Evolutionary conservation across 2,888 invertebrate genomes (phyloP).

Genomic region (Conomelus anceps): DNA sequence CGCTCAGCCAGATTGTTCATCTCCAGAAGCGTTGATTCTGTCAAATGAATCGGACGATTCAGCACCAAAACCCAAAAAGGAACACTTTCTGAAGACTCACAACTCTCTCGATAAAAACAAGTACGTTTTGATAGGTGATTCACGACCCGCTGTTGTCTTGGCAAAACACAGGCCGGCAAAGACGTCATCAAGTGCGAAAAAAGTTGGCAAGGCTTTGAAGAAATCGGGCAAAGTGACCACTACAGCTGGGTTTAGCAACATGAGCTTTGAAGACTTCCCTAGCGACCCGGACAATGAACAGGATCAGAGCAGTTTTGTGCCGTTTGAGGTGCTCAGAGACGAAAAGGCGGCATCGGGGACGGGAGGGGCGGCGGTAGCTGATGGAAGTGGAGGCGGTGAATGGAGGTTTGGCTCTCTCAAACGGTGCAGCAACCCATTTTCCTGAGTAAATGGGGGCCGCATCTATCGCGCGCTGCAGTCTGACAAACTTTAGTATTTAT

Average conservation of each 20-base stretch:
- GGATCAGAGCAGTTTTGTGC: conserved; percentile 45
- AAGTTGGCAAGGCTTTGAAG: conserved; percentile 45
- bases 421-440: conserved; percentile 45
- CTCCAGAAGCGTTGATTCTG: conserved; percentile 22
- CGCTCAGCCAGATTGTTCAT: conserved; percentile 11
- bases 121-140: conserved; percentile 45
- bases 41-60: conserved; percentile 7
- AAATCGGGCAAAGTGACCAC: conserved; percentile 43
- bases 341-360: conserved; percentile 24
- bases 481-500: not conserved
- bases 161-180: conserved; percentile 17
- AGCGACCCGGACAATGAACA: conserved; percentile 48
- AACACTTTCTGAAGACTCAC: conserved; percentile 18
- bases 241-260: conserved; percentile 58
- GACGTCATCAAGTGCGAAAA: conserved; percentile 38
- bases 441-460: conserved; percentile 35
- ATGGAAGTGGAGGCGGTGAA: conserved; percentile 37
- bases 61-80: conserved; percentile 18
- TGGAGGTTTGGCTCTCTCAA: conserved; percentile 44
- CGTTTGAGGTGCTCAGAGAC: conserved; percentile 56
- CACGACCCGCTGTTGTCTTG: conserved; percentile 14
- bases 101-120: conserved; percentile 26
- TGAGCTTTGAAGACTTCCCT: conserved; percentile 69
- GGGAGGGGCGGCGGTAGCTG: no score
- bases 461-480: conserved; percentile 2